Evolutionary conservation across 2,888 invertebrate genomes (phyloP).

Genomic region (Heliothis peltigera): DNA sequence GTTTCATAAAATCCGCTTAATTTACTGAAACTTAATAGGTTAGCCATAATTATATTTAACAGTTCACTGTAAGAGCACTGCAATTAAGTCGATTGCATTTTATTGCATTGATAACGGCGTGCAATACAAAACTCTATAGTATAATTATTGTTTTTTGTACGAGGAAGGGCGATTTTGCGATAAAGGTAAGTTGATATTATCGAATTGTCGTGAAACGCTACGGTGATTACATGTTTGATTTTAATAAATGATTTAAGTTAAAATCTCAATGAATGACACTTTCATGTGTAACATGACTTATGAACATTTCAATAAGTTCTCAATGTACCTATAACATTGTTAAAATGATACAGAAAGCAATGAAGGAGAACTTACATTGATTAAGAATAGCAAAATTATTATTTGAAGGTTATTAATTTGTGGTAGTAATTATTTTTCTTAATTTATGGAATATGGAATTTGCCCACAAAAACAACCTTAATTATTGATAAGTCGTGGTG

Average conservation of each 20-base stretch:
- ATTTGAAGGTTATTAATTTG: no score
- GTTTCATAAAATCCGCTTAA: slow-evolving; percentile 53
- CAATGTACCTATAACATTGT: no score
- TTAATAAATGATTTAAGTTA: neutral
- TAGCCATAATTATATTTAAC: slow-evolving; percentile 58
- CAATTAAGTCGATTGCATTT: slow-evolving; percentile 63
- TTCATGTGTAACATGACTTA: no score
- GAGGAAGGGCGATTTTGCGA: slow-evolving; percentile 32
- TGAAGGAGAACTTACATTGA: no score
- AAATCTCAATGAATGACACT: neutral
- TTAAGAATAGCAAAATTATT: no score
- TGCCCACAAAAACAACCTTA: no score
- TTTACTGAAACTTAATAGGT: slow-evolving; percentile 43
- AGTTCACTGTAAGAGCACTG: slow-evolving; percentile 50
- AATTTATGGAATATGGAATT: no score
- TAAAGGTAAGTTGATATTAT: slow-evolving; percentile 15
- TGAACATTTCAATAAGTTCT: no score
- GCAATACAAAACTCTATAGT: slow-evolving; percentile 57
- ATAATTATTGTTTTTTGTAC: slow-evolving; percentile 56
- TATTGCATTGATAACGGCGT: slow-evolving; percentile 63
- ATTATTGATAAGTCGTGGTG: no score
- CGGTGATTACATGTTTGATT: slow-evolving; percentile 9
- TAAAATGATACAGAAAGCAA: no score
- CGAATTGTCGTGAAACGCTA: slow-evolving; percentile 7
- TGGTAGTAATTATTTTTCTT: no score